Percentiles rank a stretch among this genome's conserved stretches.
Evolutionary conservation across 2,113 vertebrate species (phyloP).

Genomic region (Tricholaema leucomelas): DNA sequence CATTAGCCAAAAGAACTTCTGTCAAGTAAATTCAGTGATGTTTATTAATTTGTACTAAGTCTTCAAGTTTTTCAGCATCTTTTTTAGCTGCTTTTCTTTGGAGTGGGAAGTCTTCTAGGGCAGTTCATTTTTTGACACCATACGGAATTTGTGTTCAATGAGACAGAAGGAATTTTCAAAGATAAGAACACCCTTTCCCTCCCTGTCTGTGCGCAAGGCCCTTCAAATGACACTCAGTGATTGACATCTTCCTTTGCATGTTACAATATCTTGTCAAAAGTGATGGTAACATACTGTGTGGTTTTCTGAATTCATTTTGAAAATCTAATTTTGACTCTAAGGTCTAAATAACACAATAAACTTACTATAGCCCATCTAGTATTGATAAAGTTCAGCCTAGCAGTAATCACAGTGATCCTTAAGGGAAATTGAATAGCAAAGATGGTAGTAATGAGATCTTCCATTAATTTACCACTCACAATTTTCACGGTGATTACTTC

Average conservation of each 20-base stretch:
- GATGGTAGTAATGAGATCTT: neutral
- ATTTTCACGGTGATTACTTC: neutral
- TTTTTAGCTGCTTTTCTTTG: neutral
- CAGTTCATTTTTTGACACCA: neutral
- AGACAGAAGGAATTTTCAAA: neutral
- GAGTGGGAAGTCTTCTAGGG: neutral
- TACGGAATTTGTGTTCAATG: neutral
- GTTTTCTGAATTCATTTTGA: neutral
- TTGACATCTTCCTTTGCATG: neutral
- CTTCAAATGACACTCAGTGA: neutral
- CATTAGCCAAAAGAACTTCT: neutral
- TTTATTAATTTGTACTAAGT: neutral
- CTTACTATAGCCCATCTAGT: neutral
- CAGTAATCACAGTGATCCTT: neutral
- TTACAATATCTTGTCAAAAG: neutral
- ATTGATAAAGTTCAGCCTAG: neutral
- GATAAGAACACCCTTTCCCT: neutral
- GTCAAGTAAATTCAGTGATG: neutral
- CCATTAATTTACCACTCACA: neutral
- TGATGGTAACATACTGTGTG: neutral
- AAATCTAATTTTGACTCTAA: neutral
- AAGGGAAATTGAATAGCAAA: neutral
- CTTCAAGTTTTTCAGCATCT: neutral
- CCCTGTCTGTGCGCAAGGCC: neutral
- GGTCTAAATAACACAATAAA: neutral